These are phyloP conservation scores for Monopis laevigella DNA, from an alignment of 2,888 invertebrate species.

Conservation along the genomic window DNA sequence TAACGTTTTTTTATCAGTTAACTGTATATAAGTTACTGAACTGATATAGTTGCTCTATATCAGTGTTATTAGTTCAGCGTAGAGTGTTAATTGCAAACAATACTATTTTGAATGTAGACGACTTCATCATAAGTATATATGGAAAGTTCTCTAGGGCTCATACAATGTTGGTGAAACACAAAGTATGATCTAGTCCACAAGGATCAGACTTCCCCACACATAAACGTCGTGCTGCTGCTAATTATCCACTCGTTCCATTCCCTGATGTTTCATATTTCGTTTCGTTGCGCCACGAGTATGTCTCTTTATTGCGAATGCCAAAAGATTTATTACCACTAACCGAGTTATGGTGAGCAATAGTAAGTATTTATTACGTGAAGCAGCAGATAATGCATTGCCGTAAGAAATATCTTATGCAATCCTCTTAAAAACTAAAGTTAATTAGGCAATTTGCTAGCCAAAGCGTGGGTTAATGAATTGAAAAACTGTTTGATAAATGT, in stretches of 20 bases:
- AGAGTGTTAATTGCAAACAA: too few relatives aligned
- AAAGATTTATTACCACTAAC: constrained; percentile 49
- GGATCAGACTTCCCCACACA: too few relatives aligned
- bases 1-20: too few relatives aligned
- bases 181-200: too few relatives aligned
- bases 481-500: not conserved
- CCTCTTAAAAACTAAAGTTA: constrained; percentile 7
- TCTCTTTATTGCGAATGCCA: constrained; percentile 46
- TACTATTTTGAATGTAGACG: too few relatives aligned
- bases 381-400: constrained; percentile 28
- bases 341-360: constrained; percentile 26
- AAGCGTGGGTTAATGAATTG: not conserved
- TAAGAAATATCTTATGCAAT: constrained; percentile 4
- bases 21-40: too few relatives aligned
- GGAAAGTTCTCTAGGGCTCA: too few relatives aligned
- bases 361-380: constrained; percentile 39
- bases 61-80: too few relatives aligned
- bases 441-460: constrained; percentile 3
- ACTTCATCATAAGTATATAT: too few relatives aligned
- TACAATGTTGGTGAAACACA: too few relatives aligned
- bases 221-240: constrained; percentile 58
- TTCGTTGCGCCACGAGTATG: constrained; percentile 49
- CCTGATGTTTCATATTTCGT: constrained; percentile 20
- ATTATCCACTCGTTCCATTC: constrained; percentile 54
- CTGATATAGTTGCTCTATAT: too few relatives aligned